Conservation (phyloP, 2,797 vertebrate species). For the Semotilus atromaculatus region DNA sequence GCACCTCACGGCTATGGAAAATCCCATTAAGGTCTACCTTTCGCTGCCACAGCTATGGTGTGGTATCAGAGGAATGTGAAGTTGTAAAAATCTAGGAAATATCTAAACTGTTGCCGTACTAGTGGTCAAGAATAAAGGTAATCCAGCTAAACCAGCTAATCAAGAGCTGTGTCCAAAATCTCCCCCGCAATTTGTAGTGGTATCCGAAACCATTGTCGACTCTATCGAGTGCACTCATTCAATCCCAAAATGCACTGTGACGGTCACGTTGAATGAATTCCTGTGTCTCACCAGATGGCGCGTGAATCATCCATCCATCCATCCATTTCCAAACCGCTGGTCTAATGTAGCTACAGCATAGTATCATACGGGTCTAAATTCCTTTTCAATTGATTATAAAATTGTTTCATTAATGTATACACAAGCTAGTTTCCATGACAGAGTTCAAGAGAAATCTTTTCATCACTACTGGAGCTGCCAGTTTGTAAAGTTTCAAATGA, state of each 20-base stretch:
- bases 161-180: no score
- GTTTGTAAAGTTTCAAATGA: neutral
- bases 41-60: slow-evolving; percentile 52
- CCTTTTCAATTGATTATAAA: neutral
- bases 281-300: neutral
- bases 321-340: neutral
- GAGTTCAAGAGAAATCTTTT: neutral
- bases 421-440: neutral
- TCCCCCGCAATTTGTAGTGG: no score
- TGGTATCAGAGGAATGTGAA: slow-evolving; percentile 39
- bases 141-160: no score
- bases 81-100: slow-evolving; percentile 26
- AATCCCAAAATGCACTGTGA: neutral
- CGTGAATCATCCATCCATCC: neutral
- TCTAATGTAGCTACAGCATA: neutral
- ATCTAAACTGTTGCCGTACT: no score
- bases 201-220: neutral
- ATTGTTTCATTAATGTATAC: neutral
- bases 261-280: neutral
- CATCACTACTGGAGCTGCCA: neutral
- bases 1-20: slow-evolving; percentile 67
- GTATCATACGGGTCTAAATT: neutral
- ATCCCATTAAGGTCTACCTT: slow-evolving; percentile 68
- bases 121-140: no score
- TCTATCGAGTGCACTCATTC: neutral